phyloP scores from a whole-genome alignment of 2,888 invertebrate genomes.

The Plebejus argus region DNA sequence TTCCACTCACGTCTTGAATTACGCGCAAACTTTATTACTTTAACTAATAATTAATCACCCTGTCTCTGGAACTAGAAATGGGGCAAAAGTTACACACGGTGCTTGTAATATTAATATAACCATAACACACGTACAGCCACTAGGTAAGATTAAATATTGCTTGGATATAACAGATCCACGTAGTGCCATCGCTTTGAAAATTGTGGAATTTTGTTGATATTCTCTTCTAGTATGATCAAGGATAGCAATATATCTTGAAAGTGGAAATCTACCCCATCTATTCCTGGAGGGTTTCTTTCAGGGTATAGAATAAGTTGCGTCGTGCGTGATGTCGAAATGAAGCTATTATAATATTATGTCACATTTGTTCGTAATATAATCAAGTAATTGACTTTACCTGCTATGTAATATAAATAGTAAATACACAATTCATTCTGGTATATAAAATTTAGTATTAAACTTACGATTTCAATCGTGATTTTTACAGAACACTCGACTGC shows the following conservation, averaged over 20 bases:
- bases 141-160: background rate
- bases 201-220: background rate
- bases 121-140: background rate
- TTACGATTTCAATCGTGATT: background rate
- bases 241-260: background rate
- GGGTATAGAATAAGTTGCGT: background rate
- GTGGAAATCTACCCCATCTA: background rate
- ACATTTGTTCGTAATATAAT: background rate
- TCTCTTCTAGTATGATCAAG: too few species aligned
- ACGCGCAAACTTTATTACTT: background rate
- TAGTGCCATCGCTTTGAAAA: background rate
- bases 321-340: background rate
- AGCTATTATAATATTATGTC: background rate
- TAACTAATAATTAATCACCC: constrained; percentile 3
- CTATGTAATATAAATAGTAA: background rate
- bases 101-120: background rate
- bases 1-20: too few species aligned
- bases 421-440: background rate
- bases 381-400: background rate
- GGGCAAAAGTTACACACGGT: background rate
- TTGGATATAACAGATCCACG: background rate
- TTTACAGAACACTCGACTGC: background rate
- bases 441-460: background rate
- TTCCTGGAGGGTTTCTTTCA: background rate
- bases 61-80: constrained; percentile 3